phyloP scores from a whole-genome alignment of 2,797 vertebrate genomes.

The Hydrocynus forskahlii region DNA sequence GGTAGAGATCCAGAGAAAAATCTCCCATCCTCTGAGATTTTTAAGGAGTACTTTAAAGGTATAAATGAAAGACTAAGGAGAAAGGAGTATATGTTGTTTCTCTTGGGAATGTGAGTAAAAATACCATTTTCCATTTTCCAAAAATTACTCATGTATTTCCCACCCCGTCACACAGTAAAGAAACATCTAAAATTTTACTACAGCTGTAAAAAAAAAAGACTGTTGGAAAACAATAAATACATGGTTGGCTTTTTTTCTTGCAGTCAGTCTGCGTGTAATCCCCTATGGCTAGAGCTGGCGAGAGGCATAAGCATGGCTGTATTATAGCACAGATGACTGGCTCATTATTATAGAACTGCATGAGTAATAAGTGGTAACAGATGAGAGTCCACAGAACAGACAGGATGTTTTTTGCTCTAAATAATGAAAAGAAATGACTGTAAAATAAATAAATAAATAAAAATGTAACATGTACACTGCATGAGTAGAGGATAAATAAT shows the following conservation, averaged over 20 bases:
- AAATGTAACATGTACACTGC: background rate
- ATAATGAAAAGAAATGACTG: background rate
- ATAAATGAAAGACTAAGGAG: too few relatives aligned
- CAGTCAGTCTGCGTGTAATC: background rate
- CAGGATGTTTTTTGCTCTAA: background rate
- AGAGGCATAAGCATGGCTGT: background rate
- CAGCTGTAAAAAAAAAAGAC: background rate
- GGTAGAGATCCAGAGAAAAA: too few relatives aligned
- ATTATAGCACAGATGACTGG: background rate
- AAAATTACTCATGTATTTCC: too few relatives aligned
- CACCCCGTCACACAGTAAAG: background rate
- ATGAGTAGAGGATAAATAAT: background rate
- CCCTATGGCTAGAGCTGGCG: conserved; percentile 1
- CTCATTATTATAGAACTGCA: conserved; percentile 9
- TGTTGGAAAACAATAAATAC: background rate
- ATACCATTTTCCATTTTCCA: too few relatives aligned
- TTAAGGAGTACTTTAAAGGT: too few relatives aligned
- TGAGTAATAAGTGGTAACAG: background rate
- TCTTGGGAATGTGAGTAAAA: too few relatives aligned
- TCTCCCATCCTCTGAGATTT: too few relatives aligned
- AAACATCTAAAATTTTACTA: background rate
- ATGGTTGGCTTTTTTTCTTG: background rate
- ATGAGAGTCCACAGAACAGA: background rate
- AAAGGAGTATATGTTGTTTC: too few relatives aligned
- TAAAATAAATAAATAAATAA: background rate